Evolutionary conservation across 1,140 invertebrate species (phyloP).

Genomic region (Drosophila ficusphila): DNA sequence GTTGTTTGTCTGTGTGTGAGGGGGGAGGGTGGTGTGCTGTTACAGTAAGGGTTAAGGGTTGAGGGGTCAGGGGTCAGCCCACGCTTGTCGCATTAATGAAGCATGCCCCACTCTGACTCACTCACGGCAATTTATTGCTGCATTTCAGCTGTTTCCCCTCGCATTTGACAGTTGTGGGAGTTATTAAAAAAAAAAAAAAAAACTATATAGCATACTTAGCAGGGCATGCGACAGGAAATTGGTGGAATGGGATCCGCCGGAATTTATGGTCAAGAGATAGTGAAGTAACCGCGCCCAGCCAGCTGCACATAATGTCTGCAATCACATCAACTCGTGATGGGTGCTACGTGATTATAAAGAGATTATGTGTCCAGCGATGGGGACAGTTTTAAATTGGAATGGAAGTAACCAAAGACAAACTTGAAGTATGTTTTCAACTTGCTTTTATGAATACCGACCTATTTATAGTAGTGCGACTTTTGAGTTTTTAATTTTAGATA

Average conservation of each 20-base stretch:
- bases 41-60: not conserved
- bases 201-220: constrained; percentile 33
- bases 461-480: no score
- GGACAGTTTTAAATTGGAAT: not conserved
- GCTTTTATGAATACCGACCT: no score
- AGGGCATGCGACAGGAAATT: constrained; percentile 23
- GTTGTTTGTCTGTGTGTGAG: constrained; percentile 9
- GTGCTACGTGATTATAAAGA: constrained; percentile 28
- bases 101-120: constrained; percentile 26
- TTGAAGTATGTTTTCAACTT: no score
- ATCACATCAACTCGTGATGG: constrained; percentile 41
- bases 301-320: constrained; percentile 59
- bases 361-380: constrained; percentile 5
- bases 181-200: constrained; percentile 50
- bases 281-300: constrained; percentile 17
- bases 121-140: constrained; percentile 63
- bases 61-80: not conserved
- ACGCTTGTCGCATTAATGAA: constrained; percentile 68
- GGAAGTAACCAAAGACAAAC: not conserved
- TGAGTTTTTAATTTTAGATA: no score
- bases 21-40: not conserved
- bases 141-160: constrained; percentile 36
- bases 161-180: constrained; percentile 50
- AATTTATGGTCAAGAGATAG: constrained; percentile 52
- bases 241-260: constrained; percentile 1